Evolutionary conservation across 1,140 invertebrate species (phyloP).

Genomic region (Aphis craccivora): DNA sequence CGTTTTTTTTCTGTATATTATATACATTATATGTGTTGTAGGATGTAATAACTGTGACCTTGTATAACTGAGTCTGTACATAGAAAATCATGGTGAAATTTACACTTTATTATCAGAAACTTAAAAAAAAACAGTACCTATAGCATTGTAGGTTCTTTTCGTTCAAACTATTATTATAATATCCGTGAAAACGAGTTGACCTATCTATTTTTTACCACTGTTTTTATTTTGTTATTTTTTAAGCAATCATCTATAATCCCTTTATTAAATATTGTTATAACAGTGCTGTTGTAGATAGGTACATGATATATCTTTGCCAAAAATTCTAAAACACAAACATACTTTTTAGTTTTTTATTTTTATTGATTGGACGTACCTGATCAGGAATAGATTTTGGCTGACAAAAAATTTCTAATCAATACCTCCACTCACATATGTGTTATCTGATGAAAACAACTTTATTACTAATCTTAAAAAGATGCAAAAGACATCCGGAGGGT

Average conservation of each 20-base stretch:
- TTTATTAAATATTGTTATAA: neutral
- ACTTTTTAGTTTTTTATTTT: neutral
- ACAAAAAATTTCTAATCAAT: constrained; percentile 12
- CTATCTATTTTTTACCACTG: neutral
- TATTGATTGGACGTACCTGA: neutral
- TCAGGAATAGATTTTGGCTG: neutral
- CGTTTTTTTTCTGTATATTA: too few species aligned
- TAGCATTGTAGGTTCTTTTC: neutral
- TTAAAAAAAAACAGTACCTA: neutral
- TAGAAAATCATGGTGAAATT: constrained; percentile 12
- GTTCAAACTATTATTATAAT: constrained; percentile 18
- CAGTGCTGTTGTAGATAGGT: too few species aligned
- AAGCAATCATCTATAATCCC: neutral
- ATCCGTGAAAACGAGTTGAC: constrained; percentile 17
- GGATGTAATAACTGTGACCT: neutral
- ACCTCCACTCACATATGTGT: neutral
- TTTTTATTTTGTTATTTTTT: neutral
- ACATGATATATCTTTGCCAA: neutral
- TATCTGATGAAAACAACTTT: constrained; percentile 33
- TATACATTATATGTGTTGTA: neutral
- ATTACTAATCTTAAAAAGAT: constrained; percentile 20
- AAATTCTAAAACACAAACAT: neutral
- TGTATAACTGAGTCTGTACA: neutral
- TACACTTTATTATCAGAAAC: constrained; percentile 11
- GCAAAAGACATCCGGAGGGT: constrained; percentile 39